Base-by-base conservation (phyloP, 2,797 vertebrate genomes). In the Chloroceryle amazona region DNA sequence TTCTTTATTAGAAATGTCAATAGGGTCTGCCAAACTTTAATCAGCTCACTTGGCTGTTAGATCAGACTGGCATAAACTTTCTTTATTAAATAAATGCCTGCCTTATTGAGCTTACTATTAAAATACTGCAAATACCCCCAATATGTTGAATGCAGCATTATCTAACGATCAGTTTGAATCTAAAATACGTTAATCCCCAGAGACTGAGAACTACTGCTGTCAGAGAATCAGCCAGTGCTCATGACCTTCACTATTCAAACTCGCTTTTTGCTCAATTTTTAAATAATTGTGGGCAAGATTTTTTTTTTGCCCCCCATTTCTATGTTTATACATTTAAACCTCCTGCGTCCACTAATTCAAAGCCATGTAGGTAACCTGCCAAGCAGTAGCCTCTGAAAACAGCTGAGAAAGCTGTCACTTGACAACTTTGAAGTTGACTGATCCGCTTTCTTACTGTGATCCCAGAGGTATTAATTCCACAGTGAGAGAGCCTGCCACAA, bases 1-100 rank as follows among this genome's bases (percentile, higher is more conserved):
- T 97, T 97, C 94, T 96, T 94, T 98, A 97, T 97, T 81, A 93
- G 91, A 91, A 94, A 62, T 57, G 49, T 95, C 92, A 92, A 23
- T 49, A 54, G 84, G 49, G 74, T 86, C 94, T 82, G 92, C 95
- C 95, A 92, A 92, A 81, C 70, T 88, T 96, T 86, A 88, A 96
- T 96, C 93, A 62, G 51, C 41, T 90, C 4, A 0, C 72, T 92
- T 67, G 85, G 78, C 85, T 55, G 3, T 79, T 89, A 89, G 68
- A 71, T 33, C 89, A 74, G 68, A 88, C 85, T 61, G 83, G 79
- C 75, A 84, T 41, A 35, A 89, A 94, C 83, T 41, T 78, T 15
- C 96, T 90, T 55, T 55, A 74, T 86, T 33, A 95, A 94, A 85
- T 46, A 75, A 93, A 96, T 13, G 46, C 29, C 65, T 39, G 1